Evolutionary conservation across 2,113 vertebrate species (phyloP).

Genomic region (Oncorhynchus mykiss): DNA sequence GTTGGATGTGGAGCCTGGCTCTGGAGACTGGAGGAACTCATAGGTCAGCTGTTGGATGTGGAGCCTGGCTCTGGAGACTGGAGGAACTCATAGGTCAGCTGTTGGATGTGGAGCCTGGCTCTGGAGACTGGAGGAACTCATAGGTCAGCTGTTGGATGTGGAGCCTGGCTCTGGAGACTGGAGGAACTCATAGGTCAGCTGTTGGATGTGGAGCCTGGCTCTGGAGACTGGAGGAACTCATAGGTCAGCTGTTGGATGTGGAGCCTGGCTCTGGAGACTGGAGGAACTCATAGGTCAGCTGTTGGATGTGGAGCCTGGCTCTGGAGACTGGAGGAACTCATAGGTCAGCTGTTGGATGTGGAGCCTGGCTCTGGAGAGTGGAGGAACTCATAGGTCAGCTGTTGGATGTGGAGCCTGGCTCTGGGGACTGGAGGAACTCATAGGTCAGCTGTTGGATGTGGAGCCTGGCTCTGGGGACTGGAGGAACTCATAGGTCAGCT

Average conservation of each 20-base stretch:
- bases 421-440: slow-evolving; percentile 95
- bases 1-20: slow-evolving; percentile 58
- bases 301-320: slow-evolving; percentile 57
- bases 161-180: slow-evolving; percentile 86
- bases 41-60: slow-evolving; percentile 60
- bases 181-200: slow-evolving; percentile 85
- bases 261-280: slow-evolving; percentile 86
- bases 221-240: slow-evolving; percentile 95
- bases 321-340: slow-evolving; percentile 95
- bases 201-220: slow-evolving; percentile 58
- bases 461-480: slow-evolving; percentile 86
- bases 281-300: slow-evolving; percentile 85
- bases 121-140: slow-evolving; percentile 95
- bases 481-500: slow-evolving; percentile 85
- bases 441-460: slow-evolving; percentile 60
- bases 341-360: slow-evolving; percentile 60
- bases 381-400: slow-evolving; percentile 85
- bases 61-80: slow-evolving; percentile 86
- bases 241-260: slow-evolving; percentile 60
- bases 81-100: slow-evolving; percentile 85
- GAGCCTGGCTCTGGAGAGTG: slow-evolving; percentile 86
- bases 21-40: slow-evolving; percentile 95
- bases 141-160: slow-evolving; percentile 60
- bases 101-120: slow-evolving; percentile 57
- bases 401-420: slow-evolving; percentile 57